Evolutionary conservation across 2,797 vertebrate genomes (phyloP).

Genomic region (Leucoraja ocellata): DNA sequence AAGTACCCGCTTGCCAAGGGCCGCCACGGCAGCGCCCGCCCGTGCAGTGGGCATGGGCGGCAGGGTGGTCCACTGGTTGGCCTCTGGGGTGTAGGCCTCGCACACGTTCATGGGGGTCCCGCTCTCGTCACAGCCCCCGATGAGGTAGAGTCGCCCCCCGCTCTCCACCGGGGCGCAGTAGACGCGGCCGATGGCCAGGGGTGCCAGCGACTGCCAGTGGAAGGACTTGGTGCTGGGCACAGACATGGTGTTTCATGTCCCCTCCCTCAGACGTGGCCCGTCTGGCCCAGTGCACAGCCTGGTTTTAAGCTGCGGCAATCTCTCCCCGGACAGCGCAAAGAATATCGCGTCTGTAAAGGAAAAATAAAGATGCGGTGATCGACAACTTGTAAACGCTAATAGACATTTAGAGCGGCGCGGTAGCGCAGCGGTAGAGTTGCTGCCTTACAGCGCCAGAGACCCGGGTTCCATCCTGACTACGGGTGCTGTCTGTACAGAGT

Average conservation of each 20-base stretch:
- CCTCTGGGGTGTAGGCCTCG: slow-evolving; percentile 85
- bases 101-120: slow-evolving; percentile 73
- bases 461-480: too few relatives aligned
- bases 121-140: slow-evolving; percentile 82
- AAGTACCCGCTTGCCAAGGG: slow-evolving; percentile 84
- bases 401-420: background rate
- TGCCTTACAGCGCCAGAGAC: too few relatives aligned
- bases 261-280: background rate
- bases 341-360: background rate
- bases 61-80: slow-evolving; percentile 79
- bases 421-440: too few relatives aligned
- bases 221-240: slow-evolving; percentile 76
- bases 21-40: slow-evolving; percentile 76
- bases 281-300: background rate
- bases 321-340: background rate
- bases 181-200: slow-evolving; percentile 74
- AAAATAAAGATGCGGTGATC: background rate
- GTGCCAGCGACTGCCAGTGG: slow-evolving; percentile 84
- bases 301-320: background rate
- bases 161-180: slow-evolving; percentile 81
- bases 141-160: slow-evolving; percentile 81
- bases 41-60: slow-evolving; percentile 79
- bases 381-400: background rate
- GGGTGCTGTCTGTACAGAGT: too few relatives aligned
- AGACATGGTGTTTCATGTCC: slow-evolving; percentile 59